Percentiles rank a stretch among this genome's conserved stretches.
These are phyloP conservation scores for Crotophaga sulcirostris DNA, from an alignment of 2,113 vertebrate species.

Conservation along the genomic window DNA sequence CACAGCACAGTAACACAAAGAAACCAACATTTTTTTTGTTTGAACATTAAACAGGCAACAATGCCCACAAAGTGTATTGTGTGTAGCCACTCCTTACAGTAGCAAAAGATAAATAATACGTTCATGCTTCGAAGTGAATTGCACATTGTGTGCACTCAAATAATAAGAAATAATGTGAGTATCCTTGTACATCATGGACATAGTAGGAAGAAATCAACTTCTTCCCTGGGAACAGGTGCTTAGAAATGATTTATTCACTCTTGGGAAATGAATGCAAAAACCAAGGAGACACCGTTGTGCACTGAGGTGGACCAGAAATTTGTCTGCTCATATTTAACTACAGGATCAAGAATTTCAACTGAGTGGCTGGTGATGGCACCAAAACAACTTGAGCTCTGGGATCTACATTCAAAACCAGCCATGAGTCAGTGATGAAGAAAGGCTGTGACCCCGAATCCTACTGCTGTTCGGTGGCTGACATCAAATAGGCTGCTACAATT, in stretches of 20 bases:
- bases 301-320: conserved; percentile 42
- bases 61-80: conserved; percentile 3
- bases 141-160: conserved; percentile 59
- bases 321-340: conserved; percentile 29
- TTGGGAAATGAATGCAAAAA: conserved; percentile 48
- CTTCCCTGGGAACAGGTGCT: conserved; percentile 48
- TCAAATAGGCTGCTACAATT: not conserved
- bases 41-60: conserved; percentile 56
- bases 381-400: not conserved
- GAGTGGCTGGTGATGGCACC: not conserved
- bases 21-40: not conserved
- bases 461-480: not conserved
- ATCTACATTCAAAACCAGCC: not conserved
- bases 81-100: conserved; percentile 16
- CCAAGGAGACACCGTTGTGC: conserved; percentile 43
- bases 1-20: not conserved
- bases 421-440: not conserved
- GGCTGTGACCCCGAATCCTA: not conserved
- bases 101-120: conserved; percentile 59
- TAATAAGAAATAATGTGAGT: conserved; percentile 62
- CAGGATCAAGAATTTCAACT: not conserved
- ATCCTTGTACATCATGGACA: conserved; percentile 60
- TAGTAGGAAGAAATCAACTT: conserved; percentile 63
- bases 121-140: conserved; percentile 64
- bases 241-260: conserved; percentile 61